These are phyloP conservation scores for Branchinecta lynchi DNA, from an alignment of 1,140 invertebrate species.

Conservation along the genomic window DNA sequence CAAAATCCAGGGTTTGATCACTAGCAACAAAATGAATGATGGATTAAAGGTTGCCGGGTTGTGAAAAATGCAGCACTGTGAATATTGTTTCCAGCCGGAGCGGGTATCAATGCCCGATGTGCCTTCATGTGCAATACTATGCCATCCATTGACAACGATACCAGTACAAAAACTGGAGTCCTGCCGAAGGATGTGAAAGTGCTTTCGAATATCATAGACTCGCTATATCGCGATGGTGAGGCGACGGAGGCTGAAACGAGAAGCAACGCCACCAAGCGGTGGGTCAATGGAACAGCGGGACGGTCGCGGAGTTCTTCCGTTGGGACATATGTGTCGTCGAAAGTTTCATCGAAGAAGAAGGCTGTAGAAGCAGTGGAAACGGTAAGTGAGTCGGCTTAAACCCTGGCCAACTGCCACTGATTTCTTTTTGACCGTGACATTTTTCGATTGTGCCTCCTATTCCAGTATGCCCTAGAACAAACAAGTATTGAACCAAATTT, in stretches of 20 bases:
- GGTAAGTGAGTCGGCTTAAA: neutral
- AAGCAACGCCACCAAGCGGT: neutral
- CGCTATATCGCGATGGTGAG: neutral
- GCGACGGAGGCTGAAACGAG: neutral
- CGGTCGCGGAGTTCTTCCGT: neutral
- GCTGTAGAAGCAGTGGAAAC: neutral
- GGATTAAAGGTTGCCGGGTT: too few species aligned
- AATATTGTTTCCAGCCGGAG: too few species aligned
- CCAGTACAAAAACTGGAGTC: neutral
- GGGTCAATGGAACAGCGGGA: slow-evolving; percentile 1
- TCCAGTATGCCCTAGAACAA: too few species aligned
- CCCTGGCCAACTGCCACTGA: too few species aligned
- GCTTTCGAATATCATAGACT: neutral
- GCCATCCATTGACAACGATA: slow-evolving; percentile 3
- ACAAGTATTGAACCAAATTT: too few species aligned
- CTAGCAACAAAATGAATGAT: too few species aligned
- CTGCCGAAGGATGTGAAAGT: neutral
- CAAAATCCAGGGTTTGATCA: too few species aligned
- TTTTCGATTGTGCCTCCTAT: too few species aligned
- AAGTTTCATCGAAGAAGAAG: neutral
- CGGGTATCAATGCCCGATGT: too few species aligned
- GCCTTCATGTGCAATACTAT: neutral
- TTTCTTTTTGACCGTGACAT: too few species aligned
- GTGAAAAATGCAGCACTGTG: too few species aligned
- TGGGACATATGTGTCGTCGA: slow-evolving; percentile 3